Conservation (phyloP, 2,888 invertebrate genomes). For the Latheticus oryzae region DNA sequence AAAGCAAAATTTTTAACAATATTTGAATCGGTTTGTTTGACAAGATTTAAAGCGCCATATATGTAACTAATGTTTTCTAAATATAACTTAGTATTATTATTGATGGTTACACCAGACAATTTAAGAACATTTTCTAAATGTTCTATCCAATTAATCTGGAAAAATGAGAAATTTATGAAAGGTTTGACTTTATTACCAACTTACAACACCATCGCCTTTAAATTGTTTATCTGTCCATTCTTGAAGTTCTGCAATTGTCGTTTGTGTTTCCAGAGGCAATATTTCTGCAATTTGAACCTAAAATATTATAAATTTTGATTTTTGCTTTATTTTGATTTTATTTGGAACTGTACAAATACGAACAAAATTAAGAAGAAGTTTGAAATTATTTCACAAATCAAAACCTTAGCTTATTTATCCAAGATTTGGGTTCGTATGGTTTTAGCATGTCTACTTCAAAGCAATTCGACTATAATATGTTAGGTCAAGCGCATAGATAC, state of each 20-base stretch:
- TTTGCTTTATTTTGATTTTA: neutral
- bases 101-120: constrained; percentile 54
- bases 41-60: constrained; percentile 59
- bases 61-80: constrained; percentile 36
- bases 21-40: constrained; percentile 53
- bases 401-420: no score
- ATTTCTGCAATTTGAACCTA: constrained; percentile 9
- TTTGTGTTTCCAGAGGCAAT: neutral
- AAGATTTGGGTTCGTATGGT: no score
- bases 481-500: no score
- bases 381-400: no score
- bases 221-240: constrained; percentile 53
- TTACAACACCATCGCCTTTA: no score
- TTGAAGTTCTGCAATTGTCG: constrained; percentile 45
- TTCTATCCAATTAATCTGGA: constrained; percentile 62
- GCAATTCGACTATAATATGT: no score
- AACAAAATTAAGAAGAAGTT: no score
- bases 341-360: no score
- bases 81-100: constrained; percentile 52
- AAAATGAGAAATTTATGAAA: constrained; percentile 23
- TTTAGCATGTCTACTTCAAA: no score
- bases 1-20: constrained; percentile 61
- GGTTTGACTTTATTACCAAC: no score
- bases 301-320: constrained; percentile 1
- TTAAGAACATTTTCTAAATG: constrained; percentile 57